Base-by-base conservation (phyloP, 2,888 invertebrate genomes). In the Lypha dubia region DNA sequence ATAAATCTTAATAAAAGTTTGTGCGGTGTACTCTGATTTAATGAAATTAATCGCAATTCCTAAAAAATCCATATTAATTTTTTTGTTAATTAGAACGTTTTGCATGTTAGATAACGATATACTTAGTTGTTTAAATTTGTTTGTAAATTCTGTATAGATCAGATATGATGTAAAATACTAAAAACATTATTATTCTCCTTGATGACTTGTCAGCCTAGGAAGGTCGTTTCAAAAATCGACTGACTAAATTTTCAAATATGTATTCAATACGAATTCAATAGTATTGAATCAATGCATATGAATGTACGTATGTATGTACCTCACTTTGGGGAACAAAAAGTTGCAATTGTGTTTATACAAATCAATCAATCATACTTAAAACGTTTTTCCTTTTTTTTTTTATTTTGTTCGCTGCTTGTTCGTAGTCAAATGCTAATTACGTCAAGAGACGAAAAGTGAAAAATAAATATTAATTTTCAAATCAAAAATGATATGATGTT, bases 401-500 rank as follows among this genome's bases (percentile, higher is more conserved):
- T 46, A 13, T 38, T 41, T 9, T 20, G 15, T 38, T 62, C 15
- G 20, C 35, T 49, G 17, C 15, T 24, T 28, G 32, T 24, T 49
- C 58, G 22, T 53, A 49, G 6, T 70, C 49, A 60, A 51, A 51
- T 80, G 73, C 60, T 80, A 60, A 77, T 73, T 65, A 73, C 28
- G 35, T 58, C 38, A 32, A 70, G n/a, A 41, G 17, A 17, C 15
- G 17, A 49, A 41, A 60, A 38, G 49, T 20, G 67, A 28, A 32
- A 24, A 28, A 41, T 22, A 82, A n/a, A n/a, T n/a, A n/a, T n/a
- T n/a, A n/a, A n/a, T n/a, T n/a, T n/a, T 53, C 35, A 79, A 68
- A 71, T 58, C 38, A 77, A 49, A 65, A 70, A 84, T 84, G 79
- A 84, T 82, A 79, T 82, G 22, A 77, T 53, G 74, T 84, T 84